Conservation (phyloP, 2,113 vertebrate species). For the Mola mola region DNA sequence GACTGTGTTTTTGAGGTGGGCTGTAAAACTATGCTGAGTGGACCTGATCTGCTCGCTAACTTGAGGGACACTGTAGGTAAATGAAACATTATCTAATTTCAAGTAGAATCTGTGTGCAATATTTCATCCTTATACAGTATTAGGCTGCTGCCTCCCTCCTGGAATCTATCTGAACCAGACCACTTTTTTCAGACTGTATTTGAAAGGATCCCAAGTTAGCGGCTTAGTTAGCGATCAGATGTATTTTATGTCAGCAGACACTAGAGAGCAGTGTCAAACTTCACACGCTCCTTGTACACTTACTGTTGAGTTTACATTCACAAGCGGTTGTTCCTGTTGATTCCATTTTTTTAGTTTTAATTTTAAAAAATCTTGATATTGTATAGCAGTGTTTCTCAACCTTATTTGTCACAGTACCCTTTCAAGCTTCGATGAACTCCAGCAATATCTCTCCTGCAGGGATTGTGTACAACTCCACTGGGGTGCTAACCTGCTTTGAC, state of each 20-base stretch:
- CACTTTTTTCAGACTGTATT: too few species aligned
- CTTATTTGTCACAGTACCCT: too few species aligned
- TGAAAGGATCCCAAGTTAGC: too few species aligned
- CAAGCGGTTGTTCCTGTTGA: background rate
- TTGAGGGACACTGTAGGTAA: constrained; percentile 86
- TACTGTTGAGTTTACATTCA: background rate
- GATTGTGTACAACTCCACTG: constrained; percentile 90
- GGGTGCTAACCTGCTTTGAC: constrained; percentile 77
- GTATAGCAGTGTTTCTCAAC: too few species aligned
- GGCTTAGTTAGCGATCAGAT: background rate
- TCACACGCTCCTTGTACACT: too few species aligned
- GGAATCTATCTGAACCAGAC: too few species aligned
- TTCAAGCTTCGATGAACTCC: background rate
- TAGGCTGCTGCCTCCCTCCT: background rate
- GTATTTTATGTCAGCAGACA: constrained; percentile 3
- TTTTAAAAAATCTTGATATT: too few species aligned
- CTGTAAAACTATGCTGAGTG: constrained; percentile 84
- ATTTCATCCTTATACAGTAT: too few species aligned
- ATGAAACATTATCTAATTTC: too few species aligned
- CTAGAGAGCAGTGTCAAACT: constrained; percentile 25
- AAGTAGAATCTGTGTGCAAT: too few species aligned
- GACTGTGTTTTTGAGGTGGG: constrained; percentile 78
- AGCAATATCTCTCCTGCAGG: constrained; percentile 66
- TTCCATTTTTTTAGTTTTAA: too few species aligned
- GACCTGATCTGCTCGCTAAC: constrained; percentile 77